Conservation (phyloP, 1,140 invertebrate species). For the Eurosta solidaginis region DNA sequence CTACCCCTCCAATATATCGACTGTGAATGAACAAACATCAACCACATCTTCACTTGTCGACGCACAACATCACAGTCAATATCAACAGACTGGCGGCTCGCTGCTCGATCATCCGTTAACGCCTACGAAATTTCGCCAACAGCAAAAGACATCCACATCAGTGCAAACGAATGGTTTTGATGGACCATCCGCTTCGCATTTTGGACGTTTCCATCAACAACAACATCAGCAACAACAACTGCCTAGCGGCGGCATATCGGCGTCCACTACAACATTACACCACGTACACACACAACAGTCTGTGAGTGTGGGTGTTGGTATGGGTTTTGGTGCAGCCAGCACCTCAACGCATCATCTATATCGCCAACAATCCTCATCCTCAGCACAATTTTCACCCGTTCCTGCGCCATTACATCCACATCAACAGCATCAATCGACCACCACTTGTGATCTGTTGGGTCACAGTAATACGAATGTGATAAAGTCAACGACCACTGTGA, state of each 20-base stretch:
- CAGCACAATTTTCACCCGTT: slow-evolving; percentile 55
- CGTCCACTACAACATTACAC: slow-evolving; percentile 44
- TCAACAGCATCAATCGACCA: slow-evolving; percentile 55
- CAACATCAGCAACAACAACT: slow-evolving; percentile 29
- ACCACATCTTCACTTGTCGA: slow-evolving; percentile 57
- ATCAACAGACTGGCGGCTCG: slow-evolving; percentile 56
- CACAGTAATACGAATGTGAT: slow-evolving; percentile 57
- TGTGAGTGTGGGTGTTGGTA: slow-evolving; percentile 13
- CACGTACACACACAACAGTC: slow-evolving; percentile 35
- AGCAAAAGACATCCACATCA: slow-evolving; percentile 51
- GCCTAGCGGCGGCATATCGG: slow-evolving; percentile 35
- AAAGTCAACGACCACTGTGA: slow-evolving; percentile 57
- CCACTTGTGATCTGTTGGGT: slow-evolving; percentile 53
- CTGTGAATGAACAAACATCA: slow-evolving; percentile 57
- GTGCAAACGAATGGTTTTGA: slow-evolving; percentile 45
- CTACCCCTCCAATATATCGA: slow-evolving; percentile 56
- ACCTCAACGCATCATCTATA: slow-evolving; percentile 39
- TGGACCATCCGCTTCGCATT: slow-evolving; percentile 35
- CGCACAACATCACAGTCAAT: slow-evolving; percentile 57
- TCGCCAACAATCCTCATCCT: slow-evolving; percentile 56
- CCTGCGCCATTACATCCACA: slow-evolving; percentile 51
- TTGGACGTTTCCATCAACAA: slow-evolving; percentile 22
- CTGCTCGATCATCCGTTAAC: slow-evolving; percentile 56
- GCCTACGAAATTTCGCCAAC: slow-evolving; percentile 56
- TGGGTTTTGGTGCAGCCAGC: slow-evolving; percentile 6